Percentiles rank a stretch among this genome's conserved stretches.
phyloP scores from a whole-genome alignment of 2,113 vertebrate species.

The Sturnira hondurensis region DNA sequence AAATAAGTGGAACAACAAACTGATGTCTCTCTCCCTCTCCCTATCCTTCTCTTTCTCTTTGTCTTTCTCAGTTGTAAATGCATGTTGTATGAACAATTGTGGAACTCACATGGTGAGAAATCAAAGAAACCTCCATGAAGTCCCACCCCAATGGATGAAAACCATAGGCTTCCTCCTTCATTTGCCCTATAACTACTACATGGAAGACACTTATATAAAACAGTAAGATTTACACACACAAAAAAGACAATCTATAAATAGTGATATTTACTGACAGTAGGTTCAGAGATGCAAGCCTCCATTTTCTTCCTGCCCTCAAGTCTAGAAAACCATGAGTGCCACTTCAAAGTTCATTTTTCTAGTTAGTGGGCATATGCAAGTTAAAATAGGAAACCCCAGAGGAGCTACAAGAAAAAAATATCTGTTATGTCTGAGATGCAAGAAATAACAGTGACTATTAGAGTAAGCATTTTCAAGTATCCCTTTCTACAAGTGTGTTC shows the following conservation, averaged over 20 bases:
- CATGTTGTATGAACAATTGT: background rate
- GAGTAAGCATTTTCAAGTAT: background rate
- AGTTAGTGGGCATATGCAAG: background rate
- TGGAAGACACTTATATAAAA: conserved; percentile 40
- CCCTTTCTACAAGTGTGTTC: background rate
- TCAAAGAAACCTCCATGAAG: background rate
- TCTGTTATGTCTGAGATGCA: background rate
- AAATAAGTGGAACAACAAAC: too few species aligned
- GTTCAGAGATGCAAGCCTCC: background rate
- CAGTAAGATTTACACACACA: background rate
- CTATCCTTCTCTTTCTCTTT: too few species aligned
- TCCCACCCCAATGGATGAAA: background rate
- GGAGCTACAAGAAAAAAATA: background rate
- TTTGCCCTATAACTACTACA: background rate
- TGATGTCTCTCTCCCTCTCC: too few species aligned
- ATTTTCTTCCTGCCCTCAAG: conserved; percentile 20
- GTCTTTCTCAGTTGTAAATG: too few species aligned
- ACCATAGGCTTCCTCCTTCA: background rate
- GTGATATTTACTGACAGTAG: background rate
- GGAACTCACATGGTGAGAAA: background rate
- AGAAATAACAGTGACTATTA: background rate
- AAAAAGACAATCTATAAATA: background rate
- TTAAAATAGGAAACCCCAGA: background rate
- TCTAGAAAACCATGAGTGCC: conserved; percentile 21
- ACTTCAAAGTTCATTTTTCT: background rate